Evolutionary conservation across 2,113 vertebrate genomes (phyloP).

Genomic region (Sinocyclocheilus rhinocerous): DNA sequence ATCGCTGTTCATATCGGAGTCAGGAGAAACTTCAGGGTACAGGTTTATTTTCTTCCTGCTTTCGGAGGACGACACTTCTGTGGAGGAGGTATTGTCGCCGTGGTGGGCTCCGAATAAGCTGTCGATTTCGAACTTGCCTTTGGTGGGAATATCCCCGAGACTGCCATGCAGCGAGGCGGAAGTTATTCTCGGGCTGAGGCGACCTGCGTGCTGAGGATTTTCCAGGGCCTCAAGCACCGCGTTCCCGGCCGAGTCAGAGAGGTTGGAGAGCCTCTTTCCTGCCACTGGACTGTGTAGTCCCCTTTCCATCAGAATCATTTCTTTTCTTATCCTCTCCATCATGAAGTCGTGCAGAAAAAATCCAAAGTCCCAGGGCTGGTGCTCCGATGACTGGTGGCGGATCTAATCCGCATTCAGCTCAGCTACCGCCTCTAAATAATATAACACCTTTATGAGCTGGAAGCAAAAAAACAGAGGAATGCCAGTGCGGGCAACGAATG

Average conservation of each 20-base stretch:
- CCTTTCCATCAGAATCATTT: slow-evolving; percentile 99
- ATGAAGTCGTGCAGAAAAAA: slow-evolving; percentile 87
- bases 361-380: slow-evolving; percentile 85
- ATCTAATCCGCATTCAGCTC: slow-evolving; percentile 94
- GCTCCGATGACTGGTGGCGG: slow-evolving; percentile 88
- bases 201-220: slow-evolving; percentile 95
- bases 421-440: slow-evolving; percentile 90
- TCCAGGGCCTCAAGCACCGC: slow-evolving; percentile 98
- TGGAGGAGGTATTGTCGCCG: slow-evolving; percentile 83
- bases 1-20: slow-evolving; percentile 98
- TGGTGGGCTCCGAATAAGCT: slow-evolving; percentile 92
- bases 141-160: slow-evolving; percentile 89
- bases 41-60: slow-evolving; percentile 92
- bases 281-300: slow-evolving; percentile 96
- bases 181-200: slow-evolving; percentile 94
- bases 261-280: slow-evolving; percentile 90
- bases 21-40: slow-evolving; percentile 92
- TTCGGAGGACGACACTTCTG: slow-evolving; percentile 89
- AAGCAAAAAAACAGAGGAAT: slow-evolving; percentile 86
- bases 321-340: slow-evolving; percentile 99
- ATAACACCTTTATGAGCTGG: slow-evolving; percentile 90
- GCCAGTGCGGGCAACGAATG: slow-evolving; percentile 90
- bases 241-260: slow-evolving; percentile 91
- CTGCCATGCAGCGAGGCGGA: slow-evolving; percentile 91
- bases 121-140: slow-evolving; percentile 99